Evolutionary conservation across 2,888 invertebrate species (phyloP).

Genomic region (Lumbricus terrestris): DNA sequence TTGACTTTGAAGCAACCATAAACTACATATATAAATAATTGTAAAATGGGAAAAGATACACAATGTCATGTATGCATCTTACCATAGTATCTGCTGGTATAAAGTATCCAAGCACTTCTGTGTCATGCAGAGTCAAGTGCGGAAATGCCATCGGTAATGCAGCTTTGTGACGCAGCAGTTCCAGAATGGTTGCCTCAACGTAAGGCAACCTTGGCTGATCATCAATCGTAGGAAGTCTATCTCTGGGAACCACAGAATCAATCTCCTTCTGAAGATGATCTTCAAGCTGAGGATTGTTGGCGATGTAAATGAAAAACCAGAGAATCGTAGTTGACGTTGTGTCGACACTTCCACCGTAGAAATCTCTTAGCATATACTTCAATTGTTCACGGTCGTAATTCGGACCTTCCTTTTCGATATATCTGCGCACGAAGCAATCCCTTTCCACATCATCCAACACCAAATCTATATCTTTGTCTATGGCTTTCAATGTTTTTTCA

Average conservation of each 20-base stretch:
- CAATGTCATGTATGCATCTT: background rate
- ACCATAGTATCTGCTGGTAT: slow-evolving; percentile 16
- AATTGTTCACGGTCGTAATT: slow-evolving; percentile 16
- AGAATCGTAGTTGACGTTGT: background rate
- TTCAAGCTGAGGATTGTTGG: slow-evolving; percentile 15
- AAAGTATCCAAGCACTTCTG: slow-evolving; percentile 9
- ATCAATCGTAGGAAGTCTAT: slow-evolving; percentile 17
- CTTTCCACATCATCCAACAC: background rate
- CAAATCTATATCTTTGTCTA: background rate
- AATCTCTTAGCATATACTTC: slow-evolving; percentile 15
- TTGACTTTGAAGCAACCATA: too few relatives aligned
- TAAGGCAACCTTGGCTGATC: background rate
- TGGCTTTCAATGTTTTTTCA: background rate
- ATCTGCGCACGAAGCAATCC: slow-evolving; percentile 11
- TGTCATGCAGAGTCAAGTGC: slow-evolving; percentile 6
- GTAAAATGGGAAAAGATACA: background rate
- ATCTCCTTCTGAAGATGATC: slow-evolving; percentile 13
- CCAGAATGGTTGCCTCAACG: slow-evolving; percentile 20
- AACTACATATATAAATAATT: background rate
- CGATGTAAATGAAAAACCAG: slow-evolving; percentile 20
- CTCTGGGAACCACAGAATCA: background rate
- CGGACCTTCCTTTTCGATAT: background rate
- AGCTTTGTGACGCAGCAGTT: background rate
- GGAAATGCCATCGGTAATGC: slow-evolving; percentile 12
- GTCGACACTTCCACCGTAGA: background rate